Evolutionary conservation across 2,888 invertebrate genomes (phyloP).

Genomic region (Patella ulyssiponensis): DNA sequence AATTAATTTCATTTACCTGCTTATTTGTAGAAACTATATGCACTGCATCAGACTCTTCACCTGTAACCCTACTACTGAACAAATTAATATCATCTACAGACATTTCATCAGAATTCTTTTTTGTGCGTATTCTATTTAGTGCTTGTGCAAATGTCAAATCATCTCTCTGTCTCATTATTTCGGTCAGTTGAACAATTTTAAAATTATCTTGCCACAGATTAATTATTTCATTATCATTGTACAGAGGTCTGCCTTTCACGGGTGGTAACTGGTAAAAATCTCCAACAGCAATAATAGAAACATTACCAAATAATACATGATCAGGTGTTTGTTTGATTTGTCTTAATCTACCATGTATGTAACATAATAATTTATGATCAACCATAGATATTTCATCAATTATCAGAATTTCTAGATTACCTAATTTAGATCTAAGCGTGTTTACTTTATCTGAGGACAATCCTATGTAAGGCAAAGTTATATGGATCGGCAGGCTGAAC

Average conservation of each 20-base stretch:
- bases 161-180: slow-evolving; percentile 31
- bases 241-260: slow-evolving; percentile 20
- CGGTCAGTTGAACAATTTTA: slow-evolving; percentile 24
- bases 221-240: background rate
- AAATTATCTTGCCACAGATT: slow-evolving; percentile 34
- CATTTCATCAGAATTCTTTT: slow-evolving; percentile 18
- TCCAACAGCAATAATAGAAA: background rate
- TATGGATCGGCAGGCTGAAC: background rate
- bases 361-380: slow-evolving; percentile 6
- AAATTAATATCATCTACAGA: slow-evolving; percentile 8
- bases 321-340: slow-evolving; percentile 23
- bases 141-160: slow-evolving; percentile 26
- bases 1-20: slow-evolving; percentile 27
- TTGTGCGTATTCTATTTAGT: slow-evolving; percentile 28
- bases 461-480: background rate
- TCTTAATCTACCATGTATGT: slow-evolving; percentile 22
- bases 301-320: slow-evolving; percentile 16
- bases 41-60: slow-evolving; percentile 22
- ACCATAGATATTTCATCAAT: slow-evolving; percentile 31
- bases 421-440: slow-evolving; percentile 15
- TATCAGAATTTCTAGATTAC: slow-evolving; percentile 21
- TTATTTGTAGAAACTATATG: slow-evolving; percentile 33
- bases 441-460: slow-evolving; percentile 9
- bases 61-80: slow-evolving; percentile 21
- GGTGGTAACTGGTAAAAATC: slow-evolving; percentile 32